Percentiles rank a stretch among this genome's conserved stretches.
Evolutionary conservation across 2,797 vertebrate genomes (phyloP).

Genomic region (Lateolabrax maculatus): DNA sequence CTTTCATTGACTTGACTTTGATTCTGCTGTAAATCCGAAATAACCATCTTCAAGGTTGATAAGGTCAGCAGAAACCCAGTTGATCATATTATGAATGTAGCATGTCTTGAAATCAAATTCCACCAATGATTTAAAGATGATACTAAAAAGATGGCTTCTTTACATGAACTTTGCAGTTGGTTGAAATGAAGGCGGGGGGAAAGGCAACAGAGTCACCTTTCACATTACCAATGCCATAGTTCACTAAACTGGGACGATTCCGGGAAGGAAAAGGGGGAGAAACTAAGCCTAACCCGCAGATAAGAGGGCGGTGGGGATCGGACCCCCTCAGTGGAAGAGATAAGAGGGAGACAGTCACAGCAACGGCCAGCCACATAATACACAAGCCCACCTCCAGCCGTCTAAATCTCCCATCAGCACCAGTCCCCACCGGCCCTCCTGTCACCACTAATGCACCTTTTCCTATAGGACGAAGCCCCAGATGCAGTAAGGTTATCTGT

Average conservation of each 20-base stretch:
- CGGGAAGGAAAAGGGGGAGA: conserved; percentile 77
- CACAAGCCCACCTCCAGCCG: conserved; percentile 82
- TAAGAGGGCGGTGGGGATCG: conserved; percentile 75
- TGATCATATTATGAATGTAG: conserved; percentile 61
- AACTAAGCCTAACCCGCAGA: conserved; percentile 67
- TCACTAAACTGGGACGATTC: conserved; percentile 75
- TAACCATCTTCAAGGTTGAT: conserved; percentile 57
- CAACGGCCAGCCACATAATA: conserved; percentile 85
- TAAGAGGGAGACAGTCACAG: conserved; percentile 86
- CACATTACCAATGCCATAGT: conserved; percentile 62
- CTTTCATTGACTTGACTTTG: conserved; percentile 46
- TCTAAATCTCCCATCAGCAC: conserved; percentile 81
- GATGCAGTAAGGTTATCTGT: conserved; percentile 86
- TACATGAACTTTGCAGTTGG: conserved; percentile 51
- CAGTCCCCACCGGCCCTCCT: conserved; percentile 80
- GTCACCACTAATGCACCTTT: conserved; percentile 89
- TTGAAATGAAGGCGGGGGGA: conserved; percentile 30
- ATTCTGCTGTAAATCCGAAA: conserved; percentile 41
- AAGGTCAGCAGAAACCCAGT: conserved; percentile 52
- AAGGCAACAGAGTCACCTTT: conserved; percentile 76
- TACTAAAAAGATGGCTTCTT: conserved; percentile 55
- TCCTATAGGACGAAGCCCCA: conserved; percentile 81
- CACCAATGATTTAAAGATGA: conserved; percentile 60
- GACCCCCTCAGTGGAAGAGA: conserved; percentile 81
- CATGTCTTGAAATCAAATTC: conserved; percentile 74